Percentiles rank a stretch among this genome's conserved stretches.
Conservation (phyloP, 1,140 invertebrate genomes). For the Hydropsyche tenuis region DNA sequence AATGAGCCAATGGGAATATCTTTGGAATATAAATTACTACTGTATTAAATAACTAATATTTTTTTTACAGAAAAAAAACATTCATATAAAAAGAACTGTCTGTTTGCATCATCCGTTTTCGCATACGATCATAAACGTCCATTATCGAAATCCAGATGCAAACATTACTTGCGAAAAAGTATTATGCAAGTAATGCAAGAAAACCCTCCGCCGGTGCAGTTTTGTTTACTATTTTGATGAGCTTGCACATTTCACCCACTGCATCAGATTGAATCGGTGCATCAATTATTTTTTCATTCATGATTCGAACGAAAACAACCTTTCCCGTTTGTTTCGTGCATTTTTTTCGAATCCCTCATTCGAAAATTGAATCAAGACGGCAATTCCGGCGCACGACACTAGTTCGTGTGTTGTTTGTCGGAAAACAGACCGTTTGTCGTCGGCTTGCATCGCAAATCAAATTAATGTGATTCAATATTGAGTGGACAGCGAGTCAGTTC, state of each 20-base stretch:
- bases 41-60: too few relatives aligned
- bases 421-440: not conserved
- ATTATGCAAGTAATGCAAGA: conserved; percentile 46
- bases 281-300: conserved; percentile 47
- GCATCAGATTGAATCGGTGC: conserved; percentile 42
- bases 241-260: conserved; percentile 56
- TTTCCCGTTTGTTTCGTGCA: too few relatives aligned
- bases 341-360: not conserved
- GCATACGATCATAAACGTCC: conserved; percentile 37
- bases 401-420: not conserved
- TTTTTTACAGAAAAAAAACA: too few relatives aligned
- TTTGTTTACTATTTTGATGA: conserved; percentile 67
- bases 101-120: conserved; percentile 16
- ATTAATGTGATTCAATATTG: conserved; percentile 13
- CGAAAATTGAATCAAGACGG: too few relatives aligned
- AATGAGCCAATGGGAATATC: too few relatives aligned
- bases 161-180: conserved; percentile 47
- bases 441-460: conserved; percentile 3
- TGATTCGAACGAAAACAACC: not conserved
- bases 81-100: conserved; percentile 4
- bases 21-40: too few relatives aligned
- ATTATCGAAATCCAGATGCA: conserved; percentile 48
- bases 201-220: conserved; percentile 47
- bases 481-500: conserved; percentile 26
- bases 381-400: not conserved